Conservation (phyloP, 2,797 vertebrate species). For the Neosilurus mollespiculum region DNA sequence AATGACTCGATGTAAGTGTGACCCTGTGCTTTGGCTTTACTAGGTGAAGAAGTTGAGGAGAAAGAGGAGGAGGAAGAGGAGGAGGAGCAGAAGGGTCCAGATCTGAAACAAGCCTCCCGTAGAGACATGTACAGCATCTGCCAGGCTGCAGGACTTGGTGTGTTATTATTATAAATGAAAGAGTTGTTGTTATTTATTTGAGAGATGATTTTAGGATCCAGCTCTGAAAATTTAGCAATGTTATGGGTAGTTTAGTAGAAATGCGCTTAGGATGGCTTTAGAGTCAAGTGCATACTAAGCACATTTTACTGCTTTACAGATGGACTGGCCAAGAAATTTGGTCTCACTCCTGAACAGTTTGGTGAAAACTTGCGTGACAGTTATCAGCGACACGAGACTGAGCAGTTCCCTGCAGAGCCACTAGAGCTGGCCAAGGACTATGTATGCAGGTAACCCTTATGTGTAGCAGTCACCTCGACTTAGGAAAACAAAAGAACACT, state of each 20-base stretch:
- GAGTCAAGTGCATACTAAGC: background rate
- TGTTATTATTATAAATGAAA: constrained; percentile 46
- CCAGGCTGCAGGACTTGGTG: constrained; percentile 92
- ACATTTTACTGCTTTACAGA: constrained; percentile 67
- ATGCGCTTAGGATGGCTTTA: background rate
- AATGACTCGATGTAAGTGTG: background rate
- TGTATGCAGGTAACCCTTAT: constrained; percentile 82
- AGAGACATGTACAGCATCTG: constrained; percentile 99
- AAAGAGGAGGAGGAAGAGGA: constrained; percentile 82
- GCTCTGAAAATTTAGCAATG: background rate
- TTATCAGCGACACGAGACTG: constrained; percentile 97
- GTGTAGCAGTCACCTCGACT: background rate
- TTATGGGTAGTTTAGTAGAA: background rate
- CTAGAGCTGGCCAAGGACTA: constrained; percentile 97
- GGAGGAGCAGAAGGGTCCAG: constrained; percentile 91
- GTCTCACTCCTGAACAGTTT: constrained; percentile 96
- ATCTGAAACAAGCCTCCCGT: constrained; percentile 95
- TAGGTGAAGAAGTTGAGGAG: constrained; percentile 79
- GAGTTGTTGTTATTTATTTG: background rate
- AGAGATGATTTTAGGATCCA: background rate
- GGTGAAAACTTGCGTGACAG: constrained; percentile 98
- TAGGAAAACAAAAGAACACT: background rate
- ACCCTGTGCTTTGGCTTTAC: background rate
- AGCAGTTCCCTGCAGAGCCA: constrained; percentile 97
- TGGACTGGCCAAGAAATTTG: constrained; percentile 96